Base-by-base conservation (phyloP, 2,797 vertebrate genomes). In the Diglossa cyanea region DNA sequence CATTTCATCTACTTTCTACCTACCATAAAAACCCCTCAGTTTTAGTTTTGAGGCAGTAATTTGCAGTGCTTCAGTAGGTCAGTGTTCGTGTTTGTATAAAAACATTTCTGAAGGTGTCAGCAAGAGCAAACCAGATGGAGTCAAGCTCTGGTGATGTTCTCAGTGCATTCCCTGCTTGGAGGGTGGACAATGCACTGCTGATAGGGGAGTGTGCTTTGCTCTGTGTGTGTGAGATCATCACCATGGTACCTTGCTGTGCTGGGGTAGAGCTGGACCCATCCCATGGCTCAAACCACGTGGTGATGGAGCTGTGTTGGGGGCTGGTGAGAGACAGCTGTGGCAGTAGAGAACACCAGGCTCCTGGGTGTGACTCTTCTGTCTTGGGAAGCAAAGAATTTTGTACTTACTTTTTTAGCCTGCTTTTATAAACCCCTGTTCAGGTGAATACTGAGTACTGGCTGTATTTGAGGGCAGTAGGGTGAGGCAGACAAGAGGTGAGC, bases 181-280 rank as follows among this genome's bases (percentile, higher is more conserved):
- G 18, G 31, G 8, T 0, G 6, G 33, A 30, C 1, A 6, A 0
- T 18, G 26, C 0, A 0, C 21, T 33, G 33, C 28, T 85, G 60
- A 33, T 63, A n/a, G 1, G 9, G 63, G 28, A 24, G 28, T 0
- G 0, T 18, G 18, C 24, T 45, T 67, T 88, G 37, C 8, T 80
- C 39, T 3, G 2, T 16, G 18, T 6, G 6, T 75, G 20, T 70
- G 4, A 55, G 14, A 40, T 68, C 16, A 13, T 11, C 39, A n/a
- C 7, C 1, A 0, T 12, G 33, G 31, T 40, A 5, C 16, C 0
- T 2, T 57, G 37, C 44, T 9, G 13, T 42, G 25, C 20, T n/a
- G 30, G 21, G 37, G 30, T 24, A 44, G 51, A 53, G 35, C 30
- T 30, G 44, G 12, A 53, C 19, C 7, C 33, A 16, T 62, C 51